A percentile compares a stretch with the other conserved stretches of the same genome.
Conservation (phyloP, 2,113 vertebrate genomes). For the Merops nubicus region DNA sequence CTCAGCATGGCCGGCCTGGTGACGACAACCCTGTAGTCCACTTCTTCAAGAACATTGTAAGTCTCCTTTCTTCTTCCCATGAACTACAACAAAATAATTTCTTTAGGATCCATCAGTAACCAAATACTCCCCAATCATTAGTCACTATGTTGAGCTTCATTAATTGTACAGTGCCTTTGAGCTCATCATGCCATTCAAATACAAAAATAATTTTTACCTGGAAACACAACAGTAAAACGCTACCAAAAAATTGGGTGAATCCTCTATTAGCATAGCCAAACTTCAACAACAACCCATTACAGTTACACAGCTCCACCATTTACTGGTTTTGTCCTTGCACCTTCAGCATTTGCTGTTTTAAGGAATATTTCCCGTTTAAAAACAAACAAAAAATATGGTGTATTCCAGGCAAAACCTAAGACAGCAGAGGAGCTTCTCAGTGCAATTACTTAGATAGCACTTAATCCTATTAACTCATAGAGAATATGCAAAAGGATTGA, state of each 20-base stretch:
- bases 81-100: neutral
- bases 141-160: neutral
- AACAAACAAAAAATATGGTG: neutral
- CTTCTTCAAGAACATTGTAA: conserved; percentile 98
- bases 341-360: neutral
- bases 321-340: neutral
- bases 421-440: neutral
- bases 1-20: conserved; percentile 85
- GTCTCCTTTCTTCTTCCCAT: neutral
- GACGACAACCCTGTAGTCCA: conserved; percentile 93
- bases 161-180: neutral
- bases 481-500: neutral
- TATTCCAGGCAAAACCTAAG: neutral
- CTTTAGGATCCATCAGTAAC: neutral
- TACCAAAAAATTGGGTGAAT: neutral
- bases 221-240: neutral
- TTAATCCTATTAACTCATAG: neutral
- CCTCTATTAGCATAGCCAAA: neutral
- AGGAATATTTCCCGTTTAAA: neutral
- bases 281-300: neutral
- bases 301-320: neutral
- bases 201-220: neutral
- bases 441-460: neutral
- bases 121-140: neutral
- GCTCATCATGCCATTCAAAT: neutral